Evolutionary conservation across 2,888 invertebrate genomes (phyloP), one percentile per base, ranked within the genome.

Genomic region (Drosophila tripunctata): DNA sequence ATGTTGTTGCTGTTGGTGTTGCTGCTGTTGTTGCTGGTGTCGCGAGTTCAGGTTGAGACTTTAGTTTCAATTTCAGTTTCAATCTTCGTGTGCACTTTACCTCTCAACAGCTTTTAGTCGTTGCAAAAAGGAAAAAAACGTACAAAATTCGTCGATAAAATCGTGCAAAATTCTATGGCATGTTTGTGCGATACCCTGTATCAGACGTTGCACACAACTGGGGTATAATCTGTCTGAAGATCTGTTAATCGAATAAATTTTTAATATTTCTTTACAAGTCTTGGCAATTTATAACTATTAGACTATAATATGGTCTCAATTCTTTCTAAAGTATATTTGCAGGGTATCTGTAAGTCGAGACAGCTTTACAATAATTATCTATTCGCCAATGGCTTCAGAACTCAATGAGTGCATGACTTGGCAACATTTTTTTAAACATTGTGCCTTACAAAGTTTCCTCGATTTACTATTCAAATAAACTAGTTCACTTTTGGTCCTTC

Each of bases 141-240:
- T 48, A 50, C 73, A 58, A 67, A 71, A 73, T 54, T 61, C 72
- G 45, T 55, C 55, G 73, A 71, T 50, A 50, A 68, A 68, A 64
- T 74, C 74, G 75, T 77, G 75, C 78, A 62, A 55, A 65, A 61
- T 68, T 68, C 55, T 73, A 44, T 35, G 51, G 41, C 57, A 64
- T 72, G 44, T 56, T 45, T 63, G 30, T 4, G 2, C 10, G 2
- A 68, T 62, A 61, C 70, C 55, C 62, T 56, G 2, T 14, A 40
- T 10, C 1, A 21, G 10, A 6, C 22, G 3, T 4, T 3, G 1
- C 15, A 27, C 14, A 15, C 8, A 1, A 14, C 8, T 21, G 2
- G 50, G 57, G 44, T 40, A 41, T 38, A 3, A 7, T 14, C 8
- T 14, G 4, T 2, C 15, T 3, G 21, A 17, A 24, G 24, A 8